These are phyloP conservation scores for Coboldia fuscipes DNA, from an alignment of 1,140 invertebrate genomes.

Conservation along the genomic window DNA sequence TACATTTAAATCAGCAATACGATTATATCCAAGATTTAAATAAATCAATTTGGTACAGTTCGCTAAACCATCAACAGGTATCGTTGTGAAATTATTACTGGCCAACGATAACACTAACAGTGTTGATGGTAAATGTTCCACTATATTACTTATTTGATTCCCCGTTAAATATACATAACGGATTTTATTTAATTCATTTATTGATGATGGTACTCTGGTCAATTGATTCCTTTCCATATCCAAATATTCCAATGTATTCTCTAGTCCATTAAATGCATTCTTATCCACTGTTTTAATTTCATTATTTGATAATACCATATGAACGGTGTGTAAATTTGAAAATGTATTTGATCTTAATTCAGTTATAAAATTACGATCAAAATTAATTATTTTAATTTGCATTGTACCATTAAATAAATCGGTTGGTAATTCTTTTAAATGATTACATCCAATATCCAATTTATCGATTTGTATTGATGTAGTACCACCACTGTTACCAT, in stretches of 20 bases:
- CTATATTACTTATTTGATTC: slow-evolving; percentile 38
- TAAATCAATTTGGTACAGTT: slow-evolving; percentile 48
- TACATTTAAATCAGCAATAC: slow-evolving; percentile 47
- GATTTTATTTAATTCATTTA: slow-evolving; percentile 38
- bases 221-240: slow-evolving; percentile 66
- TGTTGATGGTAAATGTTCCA: slow-evolving; percentile 28
- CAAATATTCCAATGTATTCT: slow-evolving; percentile 52
- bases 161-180: slow-evolving; percentile 66
- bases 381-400: slow-evolving; percentile 52
- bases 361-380: slow-evolving; percentile 41
- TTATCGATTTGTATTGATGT: slow-evolving; percentile 45
- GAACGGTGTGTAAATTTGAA: slow-evolving; percentile 38
- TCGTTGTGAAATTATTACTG: slow-evolving; percentile 49
- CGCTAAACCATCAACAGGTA: slow-evolving; percentile 43
- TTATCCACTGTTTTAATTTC: slow-evolving; percentile 40
- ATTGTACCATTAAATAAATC: slow-evolving; percentile 43
- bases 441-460: slow-evolving; percentile 68
- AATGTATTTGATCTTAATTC: slow-evolving; percentile 40
- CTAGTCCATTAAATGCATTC: slow-evolving; percentile 44
- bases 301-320: slow-evolving; percentile 61
- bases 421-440: slow-evolving; percentile 33
- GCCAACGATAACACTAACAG: slow-evolving; percentile 58
- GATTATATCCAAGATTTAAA: slow-evolving; percentile 72
- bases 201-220: slow-evolving; percentile 36
- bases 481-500: slow-evolving; percentile 32